Evolutionary conservation across 2,113 vertebrate species (phyloP).

Genomic region (Motacilla alba): DNA sequence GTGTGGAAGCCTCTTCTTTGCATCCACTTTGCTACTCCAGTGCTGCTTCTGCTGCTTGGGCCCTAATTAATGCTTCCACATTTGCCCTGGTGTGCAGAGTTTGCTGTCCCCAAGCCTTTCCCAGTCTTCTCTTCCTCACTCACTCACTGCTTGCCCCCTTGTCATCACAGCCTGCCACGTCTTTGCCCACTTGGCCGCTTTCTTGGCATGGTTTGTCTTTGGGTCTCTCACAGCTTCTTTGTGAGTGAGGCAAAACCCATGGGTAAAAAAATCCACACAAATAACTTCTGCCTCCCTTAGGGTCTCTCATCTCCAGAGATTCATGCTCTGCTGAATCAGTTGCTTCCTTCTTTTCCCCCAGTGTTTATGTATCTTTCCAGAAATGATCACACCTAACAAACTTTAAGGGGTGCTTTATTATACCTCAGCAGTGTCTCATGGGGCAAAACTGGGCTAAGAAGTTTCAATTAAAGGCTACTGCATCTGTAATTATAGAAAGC

Average conservation of each 20-base stretch:
- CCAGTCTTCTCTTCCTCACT: background rate
- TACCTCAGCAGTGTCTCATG: background rate
- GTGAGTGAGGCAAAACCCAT: background rate
- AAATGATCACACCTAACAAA: background rate
- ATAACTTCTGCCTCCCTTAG: background rate
- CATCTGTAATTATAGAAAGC: background rate
- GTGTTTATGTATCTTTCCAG: background rate
- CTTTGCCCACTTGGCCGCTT: background rate
- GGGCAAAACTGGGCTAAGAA: background rate
- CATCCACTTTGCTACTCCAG: background rate
- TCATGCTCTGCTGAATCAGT: background rate
- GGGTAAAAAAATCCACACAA: background rate
- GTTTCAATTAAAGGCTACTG: background rate
- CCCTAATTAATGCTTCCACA: background rate
- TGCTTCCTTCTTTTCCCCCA: background rate
- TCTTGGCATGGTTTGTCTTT: background rate
- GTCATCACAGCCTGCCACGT: background rate
- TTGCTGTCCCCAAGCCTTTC: background rate
- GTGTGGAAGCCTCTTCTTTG: background rate
- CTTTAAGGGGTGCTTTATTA: background rate
- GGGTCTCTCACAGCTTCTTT: background rate
- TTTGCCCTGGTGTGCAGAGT: background rate
- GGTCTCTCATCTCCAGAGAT: background rate
- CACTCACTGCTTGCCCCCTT: background rate
- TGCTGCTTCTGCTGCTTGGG: background rate